These are phyloP conservation scores for Urocynchramus pylzowi DNA, from an alignment of 2,113 vertebrate species.

Conservation along the genomic window DNA sequence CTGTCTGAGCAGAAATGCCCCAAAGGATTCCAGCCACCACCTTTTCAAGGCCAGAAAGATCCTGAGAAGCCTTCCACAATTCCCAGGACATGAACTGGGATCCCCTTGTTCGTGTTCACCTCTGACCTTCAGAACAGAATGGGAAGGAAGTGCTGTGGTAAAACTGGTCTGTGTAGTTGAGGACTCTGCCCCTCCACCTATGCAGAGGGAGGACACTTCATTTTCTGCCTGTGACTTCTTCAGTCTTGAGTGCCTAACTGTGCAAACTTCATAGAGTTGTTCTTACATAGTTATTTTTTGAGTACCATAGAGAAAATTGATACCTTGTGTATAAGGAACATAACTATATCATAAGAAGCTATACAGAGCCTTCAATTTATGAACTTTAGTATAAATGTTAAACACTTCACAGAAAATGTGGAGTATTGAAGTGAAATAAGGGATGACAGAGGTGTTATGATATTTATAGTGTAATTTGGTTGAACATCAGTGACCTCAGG, in stretches of 20 bases:
- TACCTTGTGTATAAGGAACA: background rate
- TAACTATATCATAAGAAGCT: background rate
- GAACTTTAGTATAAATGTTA: background rate
- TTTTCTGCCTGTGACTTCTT: background rate
- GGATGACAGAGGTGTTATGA: background rate
- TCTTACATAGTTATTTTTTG: background rate
- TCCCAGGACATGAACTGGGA: background rate
- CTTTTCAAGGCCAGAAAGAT: background rate
- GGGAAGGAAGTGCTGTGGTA: background rate
- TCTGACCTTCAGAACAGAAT: background rate
- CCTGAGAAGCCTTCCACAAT: background rate
- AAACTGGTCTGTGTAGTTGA: background rate
- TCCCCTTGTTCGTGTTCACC: background rate
- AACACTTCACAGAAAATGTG: background rate
- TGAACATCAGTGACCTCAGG: background rate
- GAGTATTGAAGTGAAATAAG: background rate
- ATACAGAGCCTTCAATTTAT: background rate
- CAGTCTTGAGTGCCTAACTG: conserved; percentile 17
- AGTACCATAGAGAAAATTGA: background rate
- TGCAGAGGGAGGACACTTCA: background rate
- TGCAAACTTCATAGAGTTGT: background rate
- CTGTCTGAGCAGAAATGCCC: background rate
- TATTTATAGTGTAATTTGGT: background rate
- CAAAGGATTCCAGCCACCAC: background rate
- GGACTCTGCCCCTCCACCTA: accelerated